Conservation (phyloP, 2,113 vertebrate genomes). For the Corythornis vintsioides region DNA sequence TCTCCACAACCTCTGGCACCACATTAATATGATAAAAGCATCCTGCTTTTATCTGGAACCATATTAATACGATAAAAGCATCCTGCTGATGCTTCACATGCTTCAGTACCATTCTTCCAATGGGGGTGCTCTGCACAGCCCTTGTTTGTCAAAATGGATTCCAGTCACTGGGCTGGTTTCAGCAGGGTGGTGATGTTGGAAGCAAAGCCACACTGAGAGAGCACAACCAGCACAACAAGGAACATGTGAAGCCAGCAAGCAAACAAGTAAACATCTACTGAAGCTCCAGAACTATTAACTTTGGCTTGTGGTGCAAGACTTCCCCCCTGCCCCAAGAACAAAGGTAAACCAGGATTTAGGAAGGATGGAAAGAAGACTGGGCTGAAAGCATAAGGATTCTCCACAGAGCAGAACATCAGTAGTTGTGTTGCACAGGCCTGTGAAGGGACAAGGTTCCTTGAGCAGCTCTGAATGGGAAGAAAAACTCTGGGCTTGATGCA, state of each 20-base stretch:
- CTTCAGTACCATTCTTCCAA: neutral
- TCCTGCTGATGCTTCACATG: neutral
- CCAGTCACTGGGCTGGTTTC: neutral
- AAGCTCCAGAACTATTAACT: neutral
- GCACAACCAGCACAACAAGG: neutral
- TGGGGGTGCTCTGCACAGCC: neutral
- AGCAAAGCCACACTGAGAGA: neutral
- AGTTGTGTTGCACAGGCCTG: neutral
- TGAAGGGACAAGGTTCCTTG: neutral
- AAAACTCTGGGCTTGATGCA: neutral
- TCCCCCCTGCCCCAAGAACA: neutral
- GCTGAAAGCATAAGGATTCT: neutral
- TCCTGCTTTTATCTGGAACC: neutral
- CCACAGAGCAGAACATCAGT: accelerated
- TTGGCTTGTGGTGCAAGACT: neutral
- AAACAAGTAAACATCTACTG: neutral
- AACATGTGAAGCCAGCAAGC: neutral
- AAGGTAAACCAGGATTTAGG: neutral
- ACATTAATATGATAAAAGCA: neutral
- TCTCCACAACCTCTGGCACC: neutral
- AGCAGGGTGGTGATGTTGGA: neutral
- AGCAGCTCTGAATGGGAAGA: neutral
- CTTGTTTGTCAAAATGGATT: neutral
- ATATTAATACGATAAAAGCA: neutral
- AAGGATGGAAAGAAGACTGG: neutral